Percentiles rank a stretch among this genome's conserved stretches.
Evolutionary conservation across 2,113 vertebrate genomes (phyloP).

Genomic region (Edolisoma coerulescens): DNA sequence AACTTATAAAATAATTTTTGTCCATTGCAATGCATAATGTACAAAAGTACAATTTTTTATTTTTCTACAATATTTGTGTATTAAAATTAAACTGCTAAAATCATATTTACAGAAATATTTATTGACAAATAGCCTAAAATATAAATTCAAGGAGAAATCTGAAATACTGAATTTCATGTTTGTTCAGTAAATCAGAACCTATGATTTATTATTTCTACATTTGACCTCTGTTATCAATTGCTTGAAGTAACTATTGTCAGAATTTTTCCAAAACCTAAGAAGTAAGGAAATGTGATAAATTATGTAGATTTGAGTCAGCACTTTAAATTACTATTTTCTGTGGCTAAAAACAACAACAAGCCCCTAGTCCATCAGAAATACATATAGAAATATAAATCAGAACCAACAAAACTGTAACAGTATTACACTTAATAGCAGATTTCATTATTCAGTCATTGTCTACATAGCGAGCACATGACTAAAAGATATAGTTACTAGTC

Average conservation of each 20-base stretch:
- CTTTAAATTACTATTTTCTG: not conserved
- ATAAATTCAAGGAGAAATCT: not conserved
- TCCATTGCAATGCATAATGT: not conserved
- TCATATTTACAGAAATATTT: not conserved
- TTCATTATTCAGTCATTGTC: not conserved
- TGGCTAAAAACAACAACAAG: not conserved
- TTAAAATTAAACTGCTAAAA: not conserved
- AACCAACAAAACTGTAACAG: not conserved
- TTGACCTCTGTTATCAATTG: not conserved
- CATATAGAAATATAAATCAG: not conserved
- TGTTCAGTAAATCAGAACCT: not conserved
- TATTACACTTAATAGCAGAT: not conserved
- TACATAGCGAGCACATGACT: not conserved
- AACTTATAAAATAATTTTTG: not conserved
- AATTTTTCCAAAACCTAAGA: not conserved
- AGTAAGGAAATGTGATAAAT: not conserved
- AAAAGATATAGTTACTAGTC: not conserved
- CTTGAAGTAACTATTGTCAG: not conserved
- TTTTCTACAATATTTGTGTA: not conserved
- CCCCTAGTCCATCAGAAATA: not conserved
- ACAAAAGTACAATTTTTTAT: not conserved
- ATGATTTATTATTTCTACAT: not conserved
- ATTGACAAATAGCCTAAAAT: not conserved
- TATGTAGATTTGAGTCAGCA: not conserved
- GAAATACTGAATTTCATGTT: not conserved